Evolutionary conservation across 2,888 invertebrate species (phyloP), one percentile per base, ranked within the genome.

Genomic region (Eumerus sabulonum): DNA sequence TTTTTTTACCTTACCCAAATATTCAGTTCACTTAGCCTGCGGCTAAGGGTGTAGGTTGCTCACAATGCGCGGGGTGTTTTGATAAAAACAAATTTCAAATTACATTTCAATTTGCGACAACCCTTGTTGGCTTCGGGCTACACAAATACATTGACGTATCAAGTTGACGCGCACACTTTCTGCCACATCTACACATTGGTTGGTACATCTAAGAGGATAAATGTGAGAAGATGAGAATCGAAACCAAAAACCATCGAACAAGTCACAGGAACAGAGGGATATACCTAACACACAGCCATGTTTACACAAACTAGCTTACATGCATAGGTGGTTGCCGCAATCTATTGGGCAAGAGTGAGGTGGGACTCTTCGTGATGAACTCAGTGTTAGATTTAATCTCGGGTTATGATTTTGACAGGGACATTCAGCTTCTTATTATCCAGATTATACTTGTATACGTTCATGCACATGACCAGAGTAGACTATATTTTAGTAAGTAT

Each of bases 81-180:
- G 83, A 82, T 83, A 83, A 82, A 83, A 83, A 82, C 83, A 83
- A 83, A 82, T 83, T 82, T 82, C 73, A 83, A 83, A 83, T 83
- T 83, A 82, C 82, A 79, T 82, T 83, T 82, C 82, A 83, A 83
- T 83, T 83, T 83, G 82, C 60, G 67, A 70, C 71, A 70, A 73
- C 82, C 82, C 82, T 81, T 70, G 68, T 64, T 71, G 45, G 62
- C 81, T 63, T 13, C 44, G 42, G 79, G 79, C 73, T 71, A 63
- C 48, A 36, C 57, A 59, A 73, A 74, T 63, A 79, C 54, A 74
- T 38, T 50, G 60, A 35, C 48, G 18, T 19, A 38, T 51, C 40
- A 7, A 18, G 27, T 13, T n/a, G 38, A 51, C 53, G 47, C 16
- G 66, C n/a, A 38, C 47, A 54, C 19, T 14, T 27, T 56, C 18